These are phyloP conservation scores for Suncus etruscus DNA, from an alignment of 2,113 vertebrate genomes.

Conservation along the genomic window DNA sequence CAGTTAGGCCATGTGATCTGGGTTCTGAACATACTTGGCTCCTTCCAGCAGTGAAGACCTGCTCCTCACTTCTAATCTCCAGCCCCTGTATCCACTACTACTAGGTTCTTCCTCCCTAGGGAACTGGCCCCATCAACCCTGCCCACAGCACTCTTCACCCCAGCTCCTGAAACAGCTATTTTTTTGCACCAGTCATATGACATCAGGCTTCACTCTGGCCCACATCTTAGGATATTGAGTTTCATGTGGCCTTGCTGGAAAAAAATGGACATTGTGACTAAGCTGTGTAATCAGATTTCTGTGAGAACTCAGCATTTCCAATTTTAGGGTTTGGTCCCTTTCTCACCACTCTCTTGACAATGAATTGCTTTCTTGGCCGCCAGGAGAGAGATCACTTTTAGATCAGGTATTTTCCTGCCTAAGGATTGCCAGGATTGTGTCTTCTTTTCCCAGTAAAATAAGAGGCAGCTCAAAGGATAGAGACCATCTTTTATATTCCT, in stretches of 20 bases:
- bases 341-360: background rate
- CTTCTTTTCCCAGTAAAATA: conserved; percentile 26
- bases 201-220: background rate
- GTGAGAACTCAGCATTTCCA: conserved; percentile 28
- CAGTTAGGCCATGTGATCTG: background rate
- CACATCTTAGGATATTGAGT: background rate
- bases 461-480: conserved; percentile 21
- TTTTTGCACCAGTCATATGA: background rate
- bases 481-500: background rate
- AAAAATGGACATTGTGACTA: background rate
- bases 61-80: background rate
- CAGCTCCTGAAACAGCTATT: background rate
- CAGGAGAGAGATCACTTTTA: background rate
- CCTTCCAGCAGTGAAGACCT: background rate
- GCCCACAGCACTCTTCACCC: background rate
- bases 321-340: background rate
- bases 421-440: conserved; percentile 30
- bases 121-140: background rate
- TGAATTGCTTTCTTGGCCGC: background rate
- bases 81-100: background rate
- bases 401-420: conserved; percentile 3
- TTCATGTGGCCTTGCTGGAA: conserved; percentile 7
- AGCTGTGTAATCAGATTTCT: background rate
- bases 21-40: background rate
- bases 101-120: background rate